Percentiles rank a stretch among this genome's conserved stretches.
Conservation (phyloP, 2,113 vertebrate species). For the Psammodynastes pulverulentus region DNA sequence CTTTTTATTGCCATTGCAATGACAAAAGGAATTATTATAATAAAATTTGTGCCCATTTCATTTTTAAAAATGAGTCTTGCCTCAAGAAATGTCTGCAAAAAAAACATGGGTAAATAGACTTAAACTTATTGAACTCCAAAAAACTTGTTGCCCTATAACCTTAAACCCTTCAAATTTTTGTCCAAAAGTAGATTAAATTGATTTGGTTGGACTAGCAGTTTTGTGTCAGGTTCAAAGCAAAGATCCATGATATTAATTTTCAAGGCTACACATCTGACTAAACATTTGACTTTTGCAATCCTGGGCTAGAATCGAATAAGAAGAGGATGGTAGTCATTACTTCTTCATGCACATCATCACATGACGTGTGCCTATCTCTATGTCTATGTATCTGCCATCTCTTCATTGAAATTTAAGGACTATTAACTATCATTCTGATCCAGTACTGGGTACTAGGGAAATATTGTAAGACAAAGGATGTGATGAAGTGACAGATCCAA, state of each 20-base stretch:
- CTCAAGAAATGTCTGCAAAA: neutral
- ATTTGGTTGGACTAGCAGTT: neutral
- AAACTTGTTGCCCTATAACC: neutral
- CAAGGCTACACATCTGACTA: neutral
- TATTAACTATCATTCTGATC: no score
- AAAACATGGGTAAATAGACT: neutral
- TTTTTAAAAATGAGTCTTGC: neutral
- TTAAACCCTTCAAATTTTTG: neutral
- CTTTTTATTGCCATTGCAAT: neutral
- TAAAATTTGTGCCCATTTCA: slow-evolving; percentile 3
- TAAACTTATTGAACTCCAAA: neutral
- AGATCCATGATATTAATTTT: neutral
- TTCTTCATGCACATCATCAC: neutral
- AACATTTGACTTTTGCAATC: slow-evolving; percentile 7
- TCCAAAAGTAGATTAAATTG: neutral
- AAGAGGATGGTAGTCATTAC: neutral
- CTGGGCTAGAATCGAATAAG: neutral
- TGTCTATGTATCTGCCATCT: neutral
- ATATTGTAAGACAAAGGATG: no score
- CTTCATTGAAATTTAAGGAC: no score
- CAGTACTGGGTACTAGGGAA: no score
- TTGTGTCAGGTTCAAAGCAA: neutral
- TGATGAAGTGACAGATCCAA: no score
- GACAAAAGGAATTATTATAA: neutral
- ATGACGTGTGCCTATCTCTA: neutral